Evolutionary conservation across 2,113 vertebrate genomes (phyloP).

Genomic region (Amphilophus citrinellus): DNA sequence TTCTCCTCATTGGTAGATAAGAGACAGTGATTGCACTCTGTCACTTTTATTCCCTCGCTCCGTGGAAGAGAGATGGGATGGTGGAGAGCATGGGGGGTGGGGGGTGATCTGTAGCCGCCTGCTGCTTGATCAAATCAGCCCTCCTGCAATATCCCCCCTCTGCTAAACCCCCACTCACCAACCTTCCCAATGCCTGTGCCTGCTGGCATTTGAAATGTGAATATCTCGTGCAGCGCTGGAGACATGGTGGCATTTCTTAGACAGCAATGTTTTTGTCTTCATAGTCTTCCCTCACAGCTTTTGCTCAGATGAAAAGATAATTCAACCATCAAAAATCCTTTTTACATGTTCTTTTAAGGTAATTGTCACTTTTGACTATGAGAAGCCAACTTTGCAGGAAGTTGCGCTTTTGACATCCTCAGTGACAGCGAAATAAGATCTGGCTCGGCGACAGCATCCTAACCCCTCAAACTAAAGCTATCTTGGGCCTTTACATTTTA

Average conservation of each 20-base stretch:
- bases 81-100: slow-evolving; percentile 2
- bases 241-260: slow-evolving; percentile 51
- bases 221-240: slow-evolving; percentile 36
- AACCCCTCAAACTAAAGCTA: not conserved
- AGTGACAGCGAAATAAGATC: not conserved
- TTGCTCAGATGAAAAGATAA: slow-evolving; percentile 6
- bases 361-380: not conserved
- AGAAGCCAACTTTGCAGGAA: not conserved
- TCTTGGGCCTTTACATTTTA: slow-evolving; percentile 28
- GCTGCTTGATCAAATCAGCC: slow-evolving; percentile 65
- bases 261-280: slow-evolving; percentile 40
- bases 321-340: slow-evolving; percentile 19
- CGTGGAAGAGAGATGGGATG: slow-evolving; percentile 55
- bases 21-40: slow-evolving; percentile 74
- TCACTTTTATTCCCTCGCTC: slow-evolving; percentile 69
- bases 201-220: slow-evolving; percentile 69
- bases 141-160: slow-evolving; percentile 35
- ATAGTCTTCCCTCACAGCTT: not conserved
- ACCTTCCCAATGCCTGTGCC: slow-evolving; percentile 23
- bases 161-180: not conserved
- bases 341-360: not conserved
- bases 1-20: slow-evolving; percentile 74
- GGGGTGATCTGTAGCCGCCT: slow-evolving; percentile 40
- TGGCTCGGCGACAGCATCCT: not conserved
- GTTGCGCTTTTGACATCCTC: not conserved